These are phyloP conservation scores for Rhipidura dahli DNA, from an alignment of 2,113 vertebrate species.

Conservation along the genomic window DNA sequence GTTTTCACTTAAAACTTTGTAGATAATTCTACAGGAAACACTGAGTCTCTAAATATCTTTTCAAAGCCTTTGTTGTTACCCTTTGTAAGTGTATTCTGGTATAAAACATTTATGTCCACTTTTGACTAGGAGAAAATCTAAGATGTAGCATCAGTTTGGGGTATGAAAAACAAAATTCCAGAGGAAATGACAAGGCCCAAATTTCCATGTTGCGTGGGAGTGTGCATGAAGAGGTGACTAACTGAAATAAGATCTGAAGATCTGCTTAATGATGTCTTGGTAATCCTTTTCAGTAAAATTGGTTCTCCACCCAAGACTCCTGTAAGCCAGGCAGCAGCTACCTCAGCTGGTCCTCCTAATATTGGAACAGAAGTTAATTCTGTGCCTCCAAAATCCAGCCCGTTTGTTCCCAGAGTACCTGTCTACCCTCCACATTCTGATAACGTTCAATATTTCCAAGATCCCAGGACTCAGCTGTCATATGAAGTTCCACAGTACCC, in stretches of 20 bases:
- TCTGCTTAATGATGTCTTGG: slow-evolving; percentile 4
- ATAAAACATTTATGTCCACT: not conserved
- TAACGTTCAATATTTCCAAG: slow-evolving; percentile 86
- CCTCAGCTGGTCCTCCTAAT: slow-evolving; percentile 78
- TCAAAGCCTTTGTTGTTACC: not conserved
- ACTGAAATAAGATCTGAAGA: not conserved
- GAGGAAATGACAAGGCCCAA: not conserved
- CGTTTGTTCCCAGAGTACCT: slow-evolving; percentile 80
- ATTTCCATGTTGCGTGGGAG: not conserved
- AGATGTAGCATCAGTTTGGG: not conserved
- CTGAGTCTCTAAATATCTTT: not conserved
- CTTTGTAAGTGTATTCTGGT: too few species aligned
- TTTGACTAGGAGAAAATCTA: not conserved
- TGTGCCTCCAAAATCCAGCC: slow-evolving; percentile 80
- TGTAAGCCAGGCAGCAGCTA: slow-evolving; percentile 80
- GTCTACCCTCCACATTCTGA: slow-evolving; percentile 85
- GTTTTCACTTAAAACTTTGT: not conserved
- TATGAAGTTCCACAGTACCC: slow-evolving; percentile 85
- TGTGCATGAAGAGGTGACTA: accelerated
- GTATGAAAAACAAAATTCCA: not conserved
- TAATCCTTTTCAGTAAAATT: slow-evolving; percentile 74
- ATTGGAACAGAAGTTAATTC: slow-evolving; percentile 77
- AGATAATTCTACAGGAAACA: not conserved
- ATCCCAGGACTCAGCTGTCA: slow-evolving; percentile 78
- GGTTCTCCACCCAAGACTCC: slow-evolving; percentile 87